Conservation (phyloP, 2,113 vertebrate species). For the Cnemophilus loriae region DNA sequence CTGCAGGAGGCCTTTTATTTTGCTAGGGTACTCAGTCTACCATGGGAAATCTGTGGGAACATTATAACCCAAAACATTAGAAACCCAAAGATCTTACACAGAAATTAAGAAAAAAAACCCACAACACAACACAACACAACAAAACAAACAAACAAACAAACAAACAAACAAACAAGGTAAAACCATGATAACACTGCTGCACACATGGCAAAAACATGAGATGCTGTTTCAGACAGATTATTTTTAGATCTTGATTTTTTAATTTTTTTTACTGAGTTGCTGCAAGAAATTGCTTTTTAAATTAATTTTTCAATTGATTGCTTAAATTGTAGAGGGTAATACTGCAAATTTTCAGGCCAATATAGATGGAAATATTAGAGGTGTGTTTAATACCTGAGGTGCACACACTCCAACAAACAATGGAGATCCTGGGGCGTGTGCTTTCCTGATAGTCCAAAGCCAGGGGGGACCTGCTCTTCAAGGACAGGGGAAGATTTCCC, state of each 20-base stretch:
- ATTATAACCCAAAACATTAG: background rate
- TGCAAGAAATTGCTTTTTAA: background rate
- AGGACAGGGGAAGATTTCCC: background rate
- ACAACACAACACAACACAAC: too few relatives aligned
- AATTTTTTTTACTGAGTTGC: background rate
- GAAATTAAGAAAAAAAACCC: background rate
- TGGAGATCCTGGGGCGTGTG: background rate
- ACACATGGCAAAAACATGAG: background rate
- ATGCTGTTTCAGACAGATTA: background rate
- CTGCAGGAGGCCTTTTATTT: conserved; percentile 69
- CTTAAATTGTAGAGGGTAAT: background rate
- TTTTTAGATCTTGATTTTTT: background rate
- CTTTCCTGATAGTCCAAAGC: background rate
- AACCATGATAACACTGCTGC: background rate
- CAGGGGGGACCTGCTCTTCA: background rate
- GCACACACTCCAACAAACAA: background rate
- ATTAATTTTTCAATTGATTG: background rate
- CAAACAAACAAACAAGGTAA: background rate
- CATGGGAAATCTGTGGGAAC: background rate
- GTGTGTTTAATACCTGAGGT: background rate
- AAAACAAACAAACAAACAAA: background rate
- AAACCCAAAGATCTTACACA: background rate
- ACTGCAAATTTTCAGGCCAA: background rate
- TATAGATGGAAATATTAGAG: background rate
- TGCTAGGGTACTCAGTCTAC: background rate